A percentile compares a stretch with the other conserved stretches of the same genome.
phyloP scores from a whole-genome alignment of 1,140 invertebrate genomes.

The Drosophila sechellia region DNA sequence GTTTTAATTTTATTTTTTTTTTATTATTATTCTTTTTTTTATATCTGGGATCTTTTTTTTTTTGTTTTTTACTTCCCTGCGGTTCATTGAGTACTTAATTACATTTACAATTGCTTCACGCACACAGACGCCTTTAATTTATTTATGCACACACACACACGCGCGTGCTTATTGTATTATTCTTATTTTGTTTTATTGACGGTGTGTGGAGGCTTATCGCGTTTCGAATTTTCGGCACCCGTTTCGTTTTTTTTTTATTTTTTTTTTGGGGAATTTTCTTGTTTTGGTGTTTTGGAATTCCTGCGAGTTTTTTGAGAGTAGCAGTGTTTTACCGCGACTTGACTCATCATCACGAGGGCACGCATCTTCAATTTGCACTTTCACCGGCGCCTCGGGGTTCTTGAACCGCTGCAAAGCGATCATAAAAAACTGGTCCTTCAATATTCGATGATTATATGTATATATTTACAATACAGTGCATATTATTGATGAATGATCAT shows the following conservation, averaged over 20 bases:
- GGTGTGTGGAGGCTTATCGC: slow-evolving; percentile 58
- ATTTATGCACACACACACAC: slow-evolving; percentile 23
- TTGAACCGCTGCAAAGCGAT: slow-evolving; percentile 30
- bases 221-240: slow-evolving; percentile 44
- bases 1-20: slow-evolving; percentile 15
- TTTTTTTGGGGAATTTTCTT: slow-evolving; percentile 59
- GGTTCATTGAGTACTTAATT: slow-evolving; percentile 81
- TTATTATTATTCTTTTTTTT: background rate
- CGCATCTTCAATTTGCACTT: slow-evolving; percentile 49
- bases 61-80: slow-evolving; percentile 52
- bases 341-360: slow-evolving; percentile 54
- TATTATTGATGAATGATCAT: slow-evolving; percentile 12
- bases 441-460: slow-evolving; percentile 9
- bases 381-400: slow-evolving; percentile 39
- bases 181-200: slow-evolving; percentile 12
- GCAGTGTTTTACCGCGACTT: background rate
- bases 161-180: slow-evolving; percentile 6
- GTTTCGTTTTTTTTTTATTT: background rate
- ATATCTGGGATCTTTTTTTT: background rate
- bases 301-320: slow-evolving; percentile 20
- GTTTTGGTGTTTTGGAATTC: slow-evolving; percentile 42
- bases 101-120: slow-evolving; percentile 48
- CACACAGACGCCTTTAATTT: slow-evolving; percentile 49
- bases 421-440: slow-evolving; percentile 17
- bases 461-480: background rate